Percentiles rank a stretch among this genome's conserved stretches.
Conservation (phyloP, 2,888 invertebrate species). For the Desoria tigrina region DNA sequence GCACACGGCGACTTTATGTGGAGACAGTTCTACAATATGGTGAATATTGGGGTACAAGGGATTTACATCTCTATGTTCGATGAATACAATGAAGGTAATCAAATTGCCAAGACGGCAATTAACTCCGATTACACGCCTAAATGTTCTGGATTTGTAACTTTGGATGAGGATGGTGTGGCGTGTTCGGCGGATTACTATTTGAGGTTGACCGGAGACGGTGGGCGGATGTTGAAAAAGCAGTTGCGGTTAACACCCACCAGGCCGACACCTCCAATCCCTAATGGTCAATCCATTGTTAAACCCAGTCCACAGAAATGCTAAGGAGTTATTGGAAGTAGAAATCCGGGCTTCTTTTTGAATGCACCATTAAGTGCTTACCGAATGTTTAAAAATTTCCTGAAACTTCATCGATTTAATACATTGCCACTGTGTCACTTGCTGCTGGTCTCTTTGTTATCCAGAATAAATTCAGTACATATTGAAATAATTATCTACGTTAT, state of each 20-base stretch:
- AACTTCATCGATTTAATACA: too few relatives aligned
- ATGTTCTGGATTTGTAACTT: slow-evolving; percentile 13
- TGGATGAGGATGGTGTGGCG: slow-evolving; percentile 19
- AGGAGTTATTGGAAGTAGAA: too few relatives aligned
- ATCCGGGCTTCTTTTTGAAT: too few relatives aligned
- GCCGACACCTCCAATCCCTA: slow-evolving; percentile 10
- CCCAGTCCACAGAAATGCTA: too few relatives aligned
- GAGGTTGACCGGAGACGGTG: slow-evolving; percentile 19
- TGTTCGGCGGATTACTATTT: slow-evolving; percentile 17
- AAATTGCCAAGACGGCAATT: slow-evolving; percentile 22
- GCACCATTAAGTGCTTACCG: too few relatives aligned
- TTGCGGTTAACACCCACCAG: not conserved
- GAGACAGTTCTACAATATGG: slow-evolving; percentile 22
- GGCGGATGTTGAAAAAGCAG: slow-evolving; percentile 13
- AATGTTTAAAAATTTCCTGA: too few relatives aligned
- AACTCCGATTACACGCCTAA: not conserved
- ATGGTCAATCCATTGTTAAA: too few relatives aligned
- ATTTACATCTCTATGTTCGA: slow-evolving; percentile 24
- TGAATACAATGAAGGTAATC: slow-evolving; percentile 22
- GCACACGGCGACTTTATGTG: slow-evolving; percentile 23
- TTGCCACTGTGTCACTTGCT: too few relatives aligned
- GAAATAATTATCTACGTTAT: too few relatives aligned
- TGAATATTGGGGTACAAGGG: slow-evolving; percentile 7
- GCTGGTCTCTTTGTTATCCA: too few relatives aligned
- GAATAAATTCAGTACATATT: too few relatives aligned